Evolutionary conservation across 53 echinoderm and acorn worm genomes (phyloP), one percentile per base, ranked within the genome.

Genomic region (Stichopus horrens): DNA sequence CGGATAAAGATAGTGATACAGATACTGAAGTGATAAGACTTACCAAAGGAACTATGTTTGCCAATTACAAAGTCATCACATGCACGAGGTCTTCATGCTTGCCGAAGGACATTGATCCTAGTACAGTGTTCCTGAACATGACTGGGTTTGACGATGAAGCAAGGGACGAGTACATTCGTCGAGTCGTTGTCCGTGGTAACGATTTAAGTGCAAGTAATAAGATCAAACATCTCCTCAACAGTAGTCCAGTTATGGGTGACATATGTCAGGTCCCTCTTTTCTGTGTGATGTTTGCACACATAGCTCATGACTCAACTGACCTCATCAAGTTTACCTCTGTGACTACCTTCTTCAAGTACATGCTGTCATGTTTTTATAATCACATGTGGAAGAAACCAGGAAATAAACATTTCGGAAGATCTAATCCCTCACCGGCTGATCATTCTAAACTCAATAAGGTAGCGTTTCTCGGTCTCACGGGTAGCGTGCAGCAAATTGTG

Each of bases 221-320:
- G 19, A 75, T 75, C 75, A 75, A 75, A 5, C 16, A 75, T 75
- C 75, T 75, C 19, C 75, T 75, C 75, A 75, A 14, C 19, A 75
- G 75, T 9, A 75, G 21, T 75, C 75, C 75, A 16, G 75, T 75
- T 7, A 9, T 75, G 4, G 19, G 75, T 20, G 75, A 75, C 75
- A 75, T 75, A 16, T 75, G 75, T 75, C 75, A 75, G 19, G 75
- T 75, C 13, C 75, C 75, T 75, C 75, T 75, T 20, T 75, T 75
- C 75, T 75, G 75, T 75, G 75, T 75, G 75, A 75, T 75, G 63
- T 63, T 63, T 63, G 63, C 16, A 16, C 63, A 63, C 7, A 63
- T 63, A 10, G 10, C 63, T 63, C 16, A 63, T 16, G 63, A 7
- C 4, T 7, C 8, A 63, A 16, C 10, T 13, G 16, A 16, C 63